Conservation (phyloP, 2,888 invertebrate species). For the Ligdia adustata region DNA sequence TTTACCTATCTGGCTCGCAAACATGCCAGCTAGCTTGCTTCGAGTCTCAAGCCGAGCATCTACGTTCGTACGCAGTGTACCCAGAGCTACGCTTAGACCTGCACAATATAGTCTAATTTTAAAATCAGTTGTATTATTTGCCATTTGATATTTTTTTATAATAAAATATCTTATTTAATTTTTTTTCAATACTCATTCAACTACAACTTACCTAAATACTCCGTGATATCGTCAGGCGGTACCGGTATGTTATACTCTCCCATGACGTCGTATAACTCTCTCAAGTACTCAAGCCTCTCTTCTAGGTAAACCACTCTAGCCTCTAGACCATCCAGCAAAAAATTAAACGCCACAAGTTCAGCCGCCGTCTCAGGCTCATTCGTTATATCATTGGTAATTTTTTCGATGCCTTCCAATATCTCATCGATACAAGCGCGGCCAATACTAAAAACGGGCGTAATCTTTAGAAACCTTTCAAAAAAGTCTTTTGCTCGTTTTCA, state of each 20-base stretch:
- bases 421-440: conserved; percentile 85
- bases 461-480: too few species aligned
- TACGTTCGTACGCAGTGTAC: conserved; percentile 87
- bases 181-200: neutral
- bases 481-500: too few species aligned
- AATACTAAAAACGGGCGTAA: conserved; percentile 79
- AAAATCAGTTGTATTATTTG: too few species aligned
- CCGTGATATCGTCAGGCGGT: conserved; percentile 88
- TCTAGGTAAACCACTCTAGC: conserved; percentile 88
- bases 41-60: conserved; percentile 88
- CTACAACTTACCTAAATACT: conserved; percentile 73
- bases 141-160: too few species aligned
- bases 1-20: conserved; percentile 89
- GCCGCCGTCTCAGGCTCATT: conserved; percentile 88
- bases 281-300: conserved; percentile 89
- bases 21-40: conserved; percentile 86
- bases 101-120: neutral
- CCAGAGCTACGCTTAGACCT: conserved; percentile 86
- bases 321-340: conserved; percentile 87
- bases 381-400: conserved; percentile 86
- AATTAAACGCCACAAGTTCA: conserved; percentile 89
- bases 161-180: too few species aligned
- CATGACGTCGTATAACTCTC: conserved; percentile 93
- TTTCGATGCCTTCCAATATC: conserved; percentile 85
- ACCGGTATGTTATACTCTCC: conserved; percentile 90